Conservation (phyloP, 2,113 vertebrate genomes). For the Xenopus borealis region DNA sequence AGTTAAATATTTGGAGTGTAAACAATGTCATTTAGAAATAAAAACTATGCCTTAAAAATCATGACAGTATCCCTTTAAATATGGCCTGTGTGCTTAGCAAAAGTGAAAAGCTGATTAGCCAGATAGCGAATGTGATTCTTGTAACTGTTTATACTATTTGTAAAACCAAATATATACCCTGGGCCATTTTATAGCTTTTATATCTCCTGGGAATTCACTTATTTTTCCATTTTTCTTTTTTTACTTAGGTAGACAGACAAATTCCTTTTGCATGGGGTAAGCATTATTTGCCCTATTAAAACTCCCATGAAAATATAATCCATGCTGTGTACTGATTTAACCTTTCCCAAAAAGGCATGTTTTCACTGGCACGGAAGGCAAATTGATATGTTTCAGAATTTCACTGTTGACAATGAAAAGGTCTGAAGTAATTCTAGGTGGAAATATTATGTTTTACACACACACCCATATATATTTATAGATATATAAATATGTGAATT, state of each 20-base stretch:
- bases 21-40: too few relatives aligned
- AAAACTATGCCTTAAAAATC: too few relatives aligned
- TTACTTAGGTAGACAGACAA: constrained; percentile 38
- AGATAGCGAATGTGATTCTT: too few relatives aligned
- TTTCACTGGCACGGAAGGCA: constrained; percentile 42
- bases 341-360: constrained; percentile 45
- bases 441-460: background rate
- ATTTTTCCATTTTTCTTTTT: constrained; percentile 16
- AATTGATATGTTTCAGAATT: constrained; percentile 29
- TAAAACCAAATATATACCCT: constrained; percentile 40
- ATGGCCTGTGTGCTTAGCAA: too few relatives aligned
- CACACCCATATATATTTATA: background rate
- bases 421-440: constrained; percentile 34
- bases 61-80: too few relatives aligned
- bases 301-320: constrained; percentile 41
- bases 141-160: constrained; percentile 21
- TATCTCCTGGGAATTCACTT: background rate
- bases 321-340: constrained; percentile 42
- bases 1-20: too few relatives aligned
- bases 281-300: constrained; percentile 46
- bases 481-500: too few relatives aligned
- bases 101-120: too few relatives aligned
- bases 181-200: constrained; percentile 23
- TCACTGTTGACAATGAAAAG: constrained; percentile 35
- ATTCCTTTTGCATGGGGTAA: constrained; percentile 43